A percentile compares a stretch with the other conserved stretches of the same genome.
Evolutionary conservation across 2,888 invertebrate genomes (phyloP).

Genomic region (Ophioninae sp.): DNA sequence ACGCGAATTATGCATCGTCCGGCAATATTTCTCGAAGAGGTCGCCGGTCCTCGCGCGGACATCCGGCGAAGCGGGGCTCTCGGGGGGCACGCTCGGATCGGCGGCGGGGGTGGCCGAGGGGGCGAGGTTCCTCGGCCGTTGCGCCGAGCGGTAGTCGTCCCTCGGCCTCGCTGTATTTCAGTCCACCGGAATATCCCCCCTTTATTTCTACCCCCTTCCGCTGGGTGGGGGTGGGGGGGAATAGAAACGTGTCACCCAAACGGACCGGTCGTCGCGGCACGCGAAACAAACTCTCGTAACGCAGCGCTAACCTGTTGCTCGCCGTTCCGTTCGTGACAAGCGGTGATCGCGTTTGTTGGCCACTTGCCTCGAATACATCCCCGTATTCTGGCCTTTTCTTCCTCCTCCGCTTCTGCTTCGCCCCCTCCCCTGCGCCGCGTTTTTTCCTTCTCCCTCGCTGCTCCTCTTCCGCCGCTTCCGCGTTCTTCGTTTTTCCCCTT

Average conservation of each 20-base stretch:
- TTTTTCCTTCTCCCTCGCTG: constrained; percentile 51
- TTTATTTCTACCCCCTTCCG: not conserved
- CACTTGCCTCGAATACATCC: constrained; percentile 67
- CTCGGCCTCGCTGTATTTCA: constrained; percentile 53
- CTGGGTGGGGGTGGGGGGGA: constrained; percentile 12
- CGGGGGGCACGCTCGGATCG: not conserved
- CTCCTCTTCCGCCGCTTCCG: constrained; percentile 65
- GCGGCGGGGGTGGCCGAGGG: not conserved
- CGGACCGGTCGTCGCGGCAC: constrained; percentile 69
- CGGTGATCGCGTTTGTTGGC: constrained; percentile 78
- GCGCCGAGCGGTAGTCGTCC: constrained; percentile 63
- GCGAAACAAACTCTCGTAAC: constrained; percentile 78
- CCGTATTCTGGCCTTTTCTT: constrained; percentile 39
- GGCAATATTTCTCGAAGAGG: constrained; percentile 56
- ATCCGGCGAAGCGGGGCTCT: not conserved
- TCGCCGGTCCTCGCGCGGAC: constrained; percentile 8
- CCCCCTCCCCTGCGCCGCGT: not conserved
- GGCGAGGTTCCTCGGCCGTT: constrained; percentile 31
- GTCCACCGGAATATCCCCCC: constrained; percentile 1
- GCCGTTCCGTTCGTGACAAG: constrained; percentile 78
- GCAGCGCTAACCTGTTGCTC: constrained; percentile 80
- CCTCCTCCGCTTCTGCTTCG: constrained; percentile 33
- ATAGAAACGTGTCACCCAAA: constrained; percentile 67
- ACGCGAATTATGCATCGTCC: constrained; percentile 25
- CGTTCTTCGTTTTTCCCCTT: not conserved